phyloP scores from a whole-genome alignment of 2,797 vertebrate genomes.

The Trachurus trachurus region DNA sequence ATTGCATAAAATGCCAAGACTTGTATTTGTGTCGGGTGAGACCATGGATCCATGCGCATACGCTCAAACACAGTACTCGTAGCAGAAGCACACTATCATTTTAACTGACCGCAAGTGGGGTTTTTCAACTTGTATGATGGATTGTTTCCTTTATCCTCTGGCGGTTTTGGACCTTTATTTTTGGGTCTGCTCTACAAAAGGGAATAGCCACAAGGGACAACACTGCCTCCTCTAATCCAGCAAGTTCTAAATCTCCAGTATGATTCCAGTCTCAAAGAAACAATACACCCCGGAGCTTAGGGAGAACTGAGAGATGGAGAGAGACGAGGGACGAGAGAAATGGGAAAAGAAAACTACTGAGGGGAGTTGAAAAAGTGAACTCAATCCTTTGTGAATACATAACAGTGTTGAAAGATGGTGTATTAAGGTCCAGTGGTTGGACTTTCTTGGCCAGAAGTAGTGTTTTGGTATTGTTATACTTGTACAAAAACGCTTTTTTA shows the following conservation, averaged over 20 bases:
- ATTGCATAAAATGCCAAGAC: conserved; percentile 32
- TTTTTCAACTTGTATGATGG: conserved; percentile 76
- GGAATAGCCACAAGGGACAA: conserved; percentile 77
- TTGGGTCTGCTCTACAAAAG: conserved; percentile 79
- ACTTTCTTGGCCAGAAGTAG: conserved; percentile 36
- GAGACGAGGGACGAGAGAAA: conserved; percentile 41
- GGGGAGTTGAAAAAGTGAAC: conserved; percentile 66
- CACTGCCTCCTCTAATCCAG: conserved; percentile 77
- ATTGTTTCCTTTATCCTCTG: conserved; percentile 79
- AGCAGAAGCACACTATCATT: conserved; percentile 38
- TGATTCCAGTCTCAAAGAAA: conserved; percentile 79
- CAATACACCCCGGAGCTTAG: conserved; percentile 71
- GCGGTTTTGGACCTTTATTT: conserved; percentile 81
- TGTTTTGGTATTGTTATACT: conserved; percentile 34
- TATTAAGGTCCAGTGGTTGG: conserved; percentile 57
- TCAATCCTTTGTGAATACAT: conserved; percentile 74
- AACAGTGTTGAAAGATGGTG: conserved; percentile 58
- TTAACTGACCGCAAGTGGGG: conserved; percentile 66
- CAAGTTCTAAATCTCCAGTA: conserved; percentile 82
- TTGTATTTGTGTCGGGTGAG: conserved; percentile 6
- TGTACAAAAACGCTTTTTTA: conserved; percentile 25
- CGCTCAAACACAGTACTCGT: conserved; percentile 7
- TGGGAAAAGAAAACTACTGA: conserved; percentile 65
- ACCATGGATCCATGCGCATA: background rate
- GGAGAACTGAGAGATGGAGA: conserved; percentile 57